Base-by-base conservation (phyloP, 2,113 vertebrate genomes). In the Lynx canadensis region DNA sequence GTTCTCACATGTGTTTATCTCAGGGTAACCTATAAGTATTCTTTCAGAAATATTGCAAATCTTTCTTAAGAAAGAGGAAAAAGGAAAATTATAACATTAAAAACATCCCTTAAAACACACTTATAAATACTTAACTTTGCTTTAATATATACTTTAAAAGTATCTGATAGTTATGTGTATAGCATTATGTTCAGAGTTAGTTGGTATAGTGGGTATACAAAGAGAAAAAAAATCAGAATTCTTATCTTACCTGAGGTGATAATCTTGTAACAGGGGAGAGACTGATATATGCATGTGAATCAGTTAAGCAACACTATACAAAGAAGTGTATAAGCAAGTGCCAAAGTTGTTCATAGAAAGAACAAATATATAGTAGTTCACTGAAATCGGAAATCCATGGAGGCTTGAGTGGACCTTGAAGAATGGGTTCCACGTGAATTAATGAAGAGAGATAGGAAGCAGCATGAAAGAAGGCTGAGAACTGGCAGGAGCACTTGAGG, bases 41-140 rank as follows among this genome's bases (percentile, higher is more conserved):
- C 52, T 81, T 97, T 94, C 31, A 89, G 84, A 97, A 96, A 92
- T 73, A 89, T 29, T 50, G 3, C 6, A 95, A 89, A 41, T 15
- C 16, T 93, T 91, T 89, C 6, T 89, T 89, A 15, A 65, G n/a
- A 78, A 85, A 84, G 4, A 81, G 21, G 8, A 45, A 69, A 85
- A 79, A 68, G 33, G 29, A 89, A 91, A 92, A 55, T 27, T 60
- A 31, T 25, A 82, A 15, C 27, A 29, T 55, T 78, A 60, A 89
- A 81, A 88, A 5, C 1, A 10, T 91, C 6, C 8, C 25, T 45
- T 57, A 19, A 12, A 66, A 18, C 27, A 36, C 14, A 73, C 33
- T 90, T 57, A 48, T 8, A 91, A 88, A 38, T 83, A 87, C 23
- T 57, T 90, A 66, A 19, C 27, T 89, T 95, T 82, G 60, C 33